These are phyloP conservation scores for Vanessa tameamea DNA, from an alignment of 1,140 invertebrate species.

Conservation along the genomic window DNA sequence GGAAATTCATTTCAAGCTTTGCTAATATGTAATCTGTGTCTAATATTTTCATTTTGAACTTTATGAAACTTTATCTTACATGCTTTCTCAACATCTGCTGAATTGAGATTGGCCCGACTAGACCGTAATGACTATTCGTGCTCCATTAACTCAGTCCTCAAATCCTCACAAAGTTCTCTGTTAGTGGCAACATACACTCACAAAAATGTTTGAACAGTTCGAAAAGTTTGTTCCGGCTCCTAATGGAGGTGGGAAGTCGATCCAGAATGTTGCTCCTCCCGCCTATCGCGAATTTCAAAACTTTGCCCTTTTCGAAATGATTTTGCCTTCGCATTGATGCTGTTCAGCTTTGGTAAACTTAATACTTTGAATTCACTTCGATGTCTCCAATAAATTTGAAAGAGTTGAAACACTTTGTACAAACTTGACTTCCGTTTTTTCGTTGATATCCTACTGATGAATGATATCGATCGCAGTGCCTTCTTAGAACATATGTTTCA, in stretches of 20 bases:
- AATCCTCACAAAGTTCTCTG: slow-evolving; percentile 19
- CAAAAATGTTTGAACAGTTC: slow-evolving; percentile 41
- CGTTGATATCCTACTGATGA: too few relatives aligned
- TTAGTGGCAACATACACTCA: slow-evolving; percentile 26
- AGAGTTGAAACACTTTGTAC: not conserved
- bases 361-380: slow-evolving; percentile 27
- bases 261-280: slow-evolving; percentile 4
- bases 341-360: slow-evolving; percentile 20
- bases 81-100: not conserved
- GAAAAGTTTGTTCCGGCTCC: slow-evolving; percentile 39
- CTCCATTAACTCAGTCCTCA: slow-evolving; percentile 11
- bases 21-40: too few relatives aligned
- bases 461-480: too few relatives aligned
- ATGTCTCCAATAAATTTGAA: slow-evolving; percentile 1
- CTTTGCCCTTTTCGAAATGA: slow-evolving; percentile 33
- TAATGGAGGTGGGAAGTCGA: slow-evolving; percentile 41
- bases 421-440: not conserved
- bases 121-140: not conserved
- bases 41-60: not conserved
- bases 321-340: slow-evolving; percentile 23
- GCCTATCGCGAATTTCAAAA: slow-evolving; percentile 12
- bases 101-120: not conserved
- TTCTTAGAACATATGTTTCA: too few relatives aligned
- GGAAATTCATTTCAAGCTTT: too few relatives aligned
- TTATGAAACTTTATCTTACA: not conserved